Conservation (phyloP, 2,888 invertebrate genomes). For the Cancer borealis region DNA sequence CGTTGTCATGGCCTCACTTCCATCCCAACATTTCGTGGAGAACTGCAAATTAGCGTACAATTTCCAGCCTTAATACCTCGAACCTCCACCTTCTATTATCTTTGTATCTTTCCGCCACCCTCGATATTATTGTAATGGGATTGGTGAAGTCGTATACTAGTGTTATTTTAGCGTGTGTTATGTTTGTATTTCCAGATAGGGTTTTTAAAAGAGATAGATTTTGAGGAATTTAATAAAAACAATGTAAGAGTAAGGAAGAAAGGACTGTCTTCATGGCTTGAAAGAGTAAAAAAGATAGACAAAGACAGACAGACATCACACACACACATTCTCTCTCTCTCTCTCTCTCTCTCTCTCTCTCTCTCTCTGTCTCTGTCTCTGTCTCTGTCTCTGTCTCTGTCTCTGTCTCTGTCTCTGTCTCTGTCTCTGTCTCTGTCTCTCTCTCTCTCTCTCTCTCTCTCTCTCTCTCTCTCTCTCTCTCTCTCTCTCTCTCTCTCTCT, state of each 20-base stretch:
- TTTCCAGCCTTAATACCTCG: not conserved
- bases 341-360: no score
- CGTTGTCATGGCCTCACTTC: not conserved
- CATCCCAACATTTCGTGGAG: not conserved
- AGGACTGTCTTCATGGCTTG: no score
- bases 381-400: not conserved
- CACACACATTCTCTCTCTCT: no score
- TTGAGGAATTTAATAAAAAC: no score
- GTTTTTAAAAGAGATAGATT: not conserved
- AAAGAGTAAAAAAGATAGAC: no score
- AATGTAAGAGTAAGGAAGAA: no score
- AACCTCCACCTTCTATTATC: not conserved
- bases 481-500: slow-evolving; percentile 1
- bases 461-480: slow-evolving; percentile 1
- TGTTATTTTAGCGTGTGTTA: no score
- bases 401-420: not conserved
- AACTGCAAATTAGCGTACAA: not conserved
- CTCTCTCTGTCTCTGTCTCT: no score
- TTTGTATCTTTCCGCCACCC: not conserved
- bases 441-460: not conserved
- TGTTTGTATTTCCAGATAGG: not conserved
- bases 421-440: no score
- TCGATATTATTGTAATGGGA: not conserved
- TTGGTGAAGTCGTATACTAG: no score
- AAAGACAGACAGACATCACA: no score